Evolutionary conservation across 1,140 invertebrate genomes (phyloP).

Genomic region (Acromyrmex echinatior): DNA sequence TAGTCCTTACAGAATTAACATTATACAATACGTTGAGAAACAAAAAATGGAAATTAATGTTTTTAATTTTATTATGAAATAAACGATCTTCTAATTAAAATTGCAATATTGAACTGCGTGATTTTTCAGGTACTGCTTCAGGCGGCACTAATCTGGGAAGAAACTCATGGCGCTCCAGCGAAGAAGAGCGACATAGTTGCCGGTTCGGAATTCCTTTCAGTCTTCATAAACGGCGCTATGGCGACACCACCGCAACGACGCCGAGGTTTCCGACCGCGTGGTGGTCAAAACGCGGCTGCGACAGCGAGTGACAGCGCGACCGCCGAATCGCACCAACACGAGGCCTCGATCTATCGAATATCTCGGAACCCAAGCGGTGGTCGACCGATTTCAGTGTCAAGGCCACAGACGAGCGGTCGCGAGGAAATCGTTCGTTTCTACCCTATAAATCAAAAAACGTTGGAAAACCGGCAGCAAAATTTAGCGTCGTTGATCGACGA

Average conservation of each 20-base stretch:
- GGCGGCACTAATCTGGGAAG: conserved; percentile 80
- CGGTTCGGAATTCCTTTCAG: conserved; percentile 88
- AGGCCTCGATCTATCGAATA: conserved; percentile 84
- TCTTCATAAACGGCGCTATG: conserved; percentile 87
- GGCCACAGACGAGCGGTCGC: conserved; percentile 67
- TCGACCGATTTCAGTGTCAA: conserved; percentile 64
- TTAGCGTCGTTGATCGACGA: conserved; percentile 79
- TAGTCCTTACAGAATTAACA: neutral
- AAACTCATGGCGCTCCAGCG: conserved; percentile 73
- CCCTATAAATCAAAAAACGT: conserved; percentile 82
- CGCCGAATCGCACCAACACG: conserved; percentile 82
- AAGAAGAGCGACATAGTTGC: conserved; percentile 86
- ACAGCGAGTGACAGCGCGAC: conserved; percentile 79
- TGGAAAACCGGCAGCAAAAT: conserved; percentile 79
- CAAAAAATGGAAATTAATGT: neutral
- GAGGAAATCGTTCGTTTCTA: conserved; percentile 79
- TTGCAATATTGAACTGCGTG: neutral
- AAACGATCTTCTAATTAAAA: neutral
- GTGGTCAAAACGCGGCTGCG: conserved; percentile 48
- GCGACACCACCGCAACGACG: conserved; percentile 80
- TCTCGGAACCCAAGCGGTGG: conserved; percentile 78
- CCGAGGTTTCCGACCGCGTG: conserved; percentile 78
- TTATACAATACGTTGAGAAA: neutral
- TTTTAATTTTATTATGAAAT: neutral
- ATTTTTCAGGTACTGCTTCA: conserved; percentile 83